phyloP scores from a whole-genome alignment of 2,797 vertebrate species.

The Acomys russatus region DNA sequence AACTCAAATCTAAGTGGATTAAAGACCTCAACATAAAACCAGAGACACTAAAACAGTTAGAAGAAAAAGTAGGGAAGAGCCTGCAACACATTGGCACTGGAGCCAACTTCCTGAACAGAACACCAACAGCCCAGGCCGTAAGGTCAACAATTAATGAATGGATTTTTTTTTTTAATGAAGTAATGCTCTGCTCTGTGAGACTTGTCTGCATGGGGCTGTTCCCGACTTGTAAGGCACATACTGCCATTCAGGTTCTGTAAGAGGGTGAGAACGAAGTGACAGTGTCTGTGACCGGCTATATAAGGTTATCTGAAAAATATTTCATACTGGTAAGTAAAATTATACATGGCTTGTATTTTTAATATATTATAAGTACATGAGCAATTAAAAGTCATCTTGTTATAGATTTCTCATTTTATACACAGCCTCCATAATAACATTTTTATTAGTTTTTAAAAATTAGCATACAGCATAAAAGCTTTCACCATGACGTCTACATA shows the following conservation, averaged over 20 bases:
- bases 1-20: too few relatives aligned
- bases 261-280: not conserved
- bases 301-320: not conserved
- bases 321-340: not conserved
- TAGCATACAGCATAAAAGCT: not conserved
- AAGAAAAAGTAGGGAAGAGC: too few relatives aligned
- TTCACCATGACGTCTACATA: not conserved
- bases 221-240: not conserved
- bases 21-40: too few relatives aligned
- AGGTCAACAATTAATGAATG: too few relatives aligned
- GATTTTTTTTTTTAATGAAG: not conserved
- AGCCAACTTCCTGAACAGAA: too few relatives aligned
- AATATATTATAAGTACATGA: not conserved
- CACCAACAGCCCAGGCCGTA: too few relatives aligned
- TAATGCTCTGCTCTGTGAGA: not conserved
- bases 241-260: not conserved
- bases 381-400: not conserved
- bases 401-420: not conserved
- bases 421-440: not conserved
- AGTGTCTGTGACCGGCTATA: not conserved
- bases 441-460: not conserved
- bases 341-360: not conserved
- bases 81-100: too few relatives aligned
- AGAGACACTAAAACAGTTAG: too few relatives aligned
- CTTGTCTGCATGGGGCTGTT: not conserved